Evolutionary conservation across 2,888 invertebrate species (phyloP).

Genomic region (Tuta absoluta): DNA sequence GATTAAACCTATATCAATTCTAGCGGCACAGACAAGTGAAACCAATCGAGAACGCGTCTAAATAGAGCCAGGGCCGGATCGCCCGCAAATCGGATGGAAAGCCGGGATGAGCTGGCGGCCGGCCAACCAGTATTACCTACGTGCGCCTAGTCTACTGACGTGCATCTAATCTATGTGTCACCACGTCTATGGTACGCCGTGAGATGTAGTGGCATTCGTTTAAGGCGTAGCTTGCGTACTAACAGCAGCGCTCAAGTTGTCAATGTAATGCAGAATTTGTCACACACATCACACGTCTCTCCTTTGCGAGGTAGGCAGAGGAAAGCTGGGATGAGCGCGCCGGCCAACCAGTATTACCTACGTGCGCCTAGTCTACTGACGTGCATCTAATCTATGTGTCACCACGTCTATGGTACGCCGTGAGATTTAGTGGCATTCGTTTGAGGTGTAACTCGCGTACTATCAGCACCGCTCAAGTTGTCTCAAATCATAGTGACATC

Average conservation of each 20-base stretch:
- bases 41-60: slow-evolving; percentile 27
- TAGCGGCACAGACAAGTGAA: slow-evolving; percentile 17
- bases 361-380: slow-evolving; percentile 12
- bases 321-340: slow-evolving; percentile 26
- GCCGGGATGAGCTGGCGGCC: slow-evolving; percentile 26
- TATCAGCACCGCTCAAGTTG: too few relatives aligned
- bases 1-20: slow-evolving; percentile 22
- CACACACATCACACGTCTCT: neutral
- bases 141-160: slow-evolving; percentile 14
- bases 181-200: neutral
- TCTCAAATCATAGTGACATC: too few relatives aligned
- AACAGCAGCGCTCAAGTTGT: neutral
- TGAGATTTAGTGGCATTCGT: neutral
- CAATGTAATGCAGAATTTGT: too few relatives aligned
- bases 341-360: slow-evolving; percentile 27
- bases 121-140: slow-evolving; percentile 28
- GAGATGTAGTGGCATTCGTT: neutral
- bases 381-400: slow-evolving; percentile 22
- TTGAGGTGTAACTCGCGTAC: too few relatives aligned
- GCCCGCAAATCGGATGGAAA: slow-evolving; percentile 31
- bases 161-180: slow-evolving; percentile 23
- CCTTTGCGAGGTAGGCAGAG: slow-evolving; percentile 25
- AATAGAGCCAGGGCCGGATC: slow-evolving; percentile 24
- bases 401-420: slow-evolving; percentile 4
- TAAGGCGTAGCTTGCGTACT: neutral